Conservation (phyloP, 2,113 vertebrate genomes). For the Urocolius indicus region DNA sequence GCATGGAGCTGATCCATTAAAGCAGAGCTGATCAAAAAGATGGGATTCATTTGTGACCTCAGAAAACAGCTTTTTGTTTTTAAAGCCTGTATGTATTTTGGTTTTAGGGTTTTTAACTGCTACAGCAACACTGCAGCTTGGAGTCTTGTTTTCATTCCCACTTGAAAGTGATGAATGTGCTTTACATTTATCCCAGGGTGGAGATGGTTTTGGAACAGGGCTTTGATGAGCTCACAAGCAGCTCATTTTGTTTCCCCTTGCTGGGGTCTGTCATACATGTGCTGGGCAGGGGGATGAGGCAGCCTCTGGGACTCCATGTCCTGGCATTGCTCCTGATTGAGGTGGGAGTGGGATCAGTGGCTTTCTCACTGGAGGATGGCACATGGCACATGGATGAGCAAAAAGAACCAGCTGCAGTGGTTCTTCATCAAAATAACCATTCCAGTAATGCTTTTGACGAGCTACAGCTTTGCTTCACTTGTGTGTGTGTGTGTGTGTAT, state of each 20-base stretch:
- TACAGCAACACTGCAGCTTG: neutral
- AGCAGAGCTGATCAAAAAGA: neutral
- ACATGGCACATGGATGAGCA: neutral
- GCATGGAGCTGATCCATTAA: neutral
- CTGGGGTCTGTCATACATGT: neutral
- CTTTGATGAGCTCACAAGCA: neutral
- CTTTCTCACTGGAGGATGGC: neutral
- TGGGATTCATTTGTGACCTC: neutral
- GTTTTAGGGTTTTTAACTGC: neutral
- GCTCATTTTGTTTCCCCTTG: neutral
- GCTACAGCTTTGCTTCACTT: neutral
- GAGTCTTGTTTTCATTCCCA: neutral
- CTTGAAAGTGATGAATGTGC: neutral
- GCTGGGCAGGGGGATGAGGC: neutral
- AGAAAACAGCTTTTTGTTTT: neutral
- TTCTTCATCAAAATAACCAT: fast-evolving
- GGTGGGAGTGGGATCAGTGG: fast-evolving
- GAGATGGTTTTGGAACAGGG: neutral
- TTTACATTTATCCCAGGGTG: neutral
- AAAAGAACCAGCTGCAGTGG: neutral
- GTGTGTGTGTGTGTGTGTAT: fast-evolving
- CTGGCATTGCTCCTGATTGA: too few relatives aligned
- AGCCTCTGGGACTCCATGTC: neutral
- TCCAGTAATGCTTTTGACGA: neutral
- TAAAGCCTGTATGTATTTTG: neutral